A percentile compares a stretch with the other conserved stretches of the same genome.
Evolutionary conservation across 2,113 vertebrate species (phyloP).

Genomic region (Chaetodon auriga): DNA sequence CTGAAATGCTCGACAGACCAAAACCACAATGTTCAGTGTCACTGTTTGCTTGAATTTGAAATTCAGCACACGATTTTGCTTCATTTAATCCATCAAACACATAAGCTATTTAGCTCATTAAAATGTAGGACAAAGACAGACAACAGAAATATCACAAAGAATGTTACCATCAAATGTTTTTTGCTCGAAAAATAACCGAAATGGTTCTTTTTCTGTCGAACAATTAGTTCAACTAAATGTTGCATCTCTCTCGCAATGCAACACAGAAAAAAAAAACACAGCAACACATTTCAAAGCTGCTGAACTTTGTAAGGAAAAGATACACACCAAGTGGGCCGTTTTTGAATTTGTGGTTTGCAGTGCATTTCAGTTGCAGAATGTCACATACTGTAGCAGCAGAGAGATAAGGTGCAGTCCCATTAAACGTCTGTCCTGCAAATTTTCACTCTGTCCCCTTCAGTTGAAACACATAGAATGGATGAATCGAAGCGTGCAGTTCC

Average conservation of each 20-base stretch:
- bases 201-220: neutral
- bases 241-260: too few species aligned
- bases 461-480: neutral
- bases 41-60: too few species aligned
- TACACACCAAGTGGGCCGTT: neutral
- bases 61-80: too few species aligned
- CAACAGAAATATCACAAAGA: neutral
- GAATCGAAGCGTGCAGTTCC: neutral
- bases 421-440: neutral
- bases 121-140: neutral
- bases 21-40: too few species aligned
- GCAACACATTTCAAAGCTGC: neutral
- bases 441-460: neutral
- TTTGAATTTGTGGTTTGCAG: neutral
- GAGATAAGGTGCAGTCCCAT: neutral
- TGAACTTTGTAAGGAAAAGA: neutral
- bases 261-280: neutral
- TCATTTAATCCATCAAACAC: neutral
- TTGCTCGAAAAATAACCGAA: neutral
- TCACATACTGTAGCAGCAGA: neutral
- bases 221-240: too few species aligned
- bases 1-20: neutral
- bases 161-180: neutral
- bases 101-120: neutral
- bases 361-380: neutral